Evolutionary conservation across 2,888 invertebrate genomes (phyloP).

Genomic region (Aporophyla nigra): DNA sequence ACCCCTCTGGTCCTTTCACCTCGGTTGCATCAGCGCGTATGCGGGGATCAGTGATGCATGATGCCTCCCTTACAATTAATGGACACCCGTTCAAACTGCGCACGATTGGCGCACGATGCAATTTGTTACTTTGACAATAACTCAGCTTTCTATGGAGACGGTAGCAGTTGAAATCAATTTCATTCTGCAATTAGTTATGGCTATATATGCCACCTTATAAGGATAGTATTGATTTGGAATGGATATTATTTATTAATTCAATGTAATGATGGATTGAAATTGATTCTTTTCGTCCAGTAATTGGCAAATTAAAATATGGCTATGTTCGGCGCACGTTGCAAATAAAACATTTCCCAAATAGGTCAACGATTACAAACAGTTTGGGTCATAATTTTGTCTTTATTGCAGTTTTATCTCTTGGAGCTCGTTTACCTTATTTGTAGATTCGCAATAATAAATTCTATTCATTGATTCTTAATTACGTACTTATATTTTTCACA

Average conservation of each 20-base stretch:
- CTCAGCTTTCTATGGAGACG: constrained; percentile 65
- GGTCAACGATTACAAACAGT: neutral
- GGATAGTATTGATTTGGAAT: constrained; percentile 56
- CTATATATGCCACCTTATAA: constrained; percentile 58
- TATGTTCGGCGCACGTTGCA: constrained; percentile 13
- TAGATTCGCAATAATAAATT: constrained; percentile 21
- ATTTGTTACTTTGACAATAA: constrained; percentile 66
- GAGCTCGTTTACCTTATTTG: constrained; percentile 15
- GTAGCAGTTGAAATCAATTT: constrained; percentile 65
- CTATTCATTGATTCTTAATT: constrained; percentile 28
- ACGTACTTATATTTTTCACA: constrained; percentile 39
- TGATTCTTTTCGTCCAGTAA: constrained; percentile 36
- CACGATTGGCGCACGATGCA: constrained; percentile 65
- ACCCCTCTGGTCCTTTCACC: constrained; percentile 67
- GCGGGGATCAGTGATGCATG: constrained; percentile 72
- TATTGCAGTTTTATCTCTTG: neutral
- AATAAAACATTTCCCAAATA: constrained; percentile 16
- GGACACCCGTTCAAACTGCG: constrained; percentile 62
- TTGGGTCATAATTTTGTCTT: neutral
- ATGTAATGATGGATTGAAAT: constrained; percentile 48
- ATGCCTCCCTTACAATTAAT: constrained; percentile 74
- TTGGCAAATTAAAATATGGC: constrained; percentile 15
- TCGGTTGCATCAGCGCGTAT: constrained; percentile 65
- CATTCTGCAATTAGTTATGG: constrained; percentile 61
- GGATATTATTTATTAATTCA: constrained; percentile 50